Base-by-base conservation (phyloP, 2,113 vertebrate genomes). In the Cochlearius cochlearius region DNA sequence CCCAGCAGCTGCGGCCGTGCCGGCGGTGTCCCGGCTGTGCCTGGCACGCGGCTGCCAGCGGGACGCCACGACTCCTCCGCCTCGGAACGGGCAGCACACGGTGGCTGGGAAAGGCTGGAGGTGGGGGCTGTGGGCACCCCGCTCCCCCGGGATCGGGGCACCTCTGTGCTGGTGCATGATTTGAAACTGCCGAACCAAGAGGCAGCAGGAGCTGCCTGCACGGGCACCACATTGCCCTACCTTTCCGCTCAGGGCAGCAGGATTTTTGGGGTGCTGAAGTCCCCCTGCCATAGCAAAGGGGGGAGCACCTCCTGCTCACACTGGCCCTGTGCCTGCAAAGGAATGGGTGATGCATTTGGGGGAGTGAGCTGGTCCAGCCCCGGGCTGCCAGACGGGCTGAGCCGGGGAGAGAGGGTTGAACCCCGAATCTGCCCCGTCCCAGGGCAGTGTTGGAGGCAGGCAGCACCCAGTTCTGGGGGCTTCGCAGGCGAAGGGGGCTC, bases 21-120 rank as follows among this genome's bases (percentile, higher is more conserved):
- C 4, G 12, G 74, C 11, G 1, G 12, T 19, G 79, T 13, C 90
- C 45, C 7, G 77, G 95, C 92, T 56, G 89, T 49, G 93, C 76
- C 96, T 9, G 95, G 87, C 96, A 97, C 95, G 87, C 68, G 96
- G 95, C 94, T 95, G 89, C 92, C 96, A 94, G 82, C 78, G 23
- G 94, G 96, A 84, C 0, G 11, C 60, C 82, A 1, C 1, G 1
- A 55, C n/a, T 45, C 15, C 64, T 4, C 13, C 3, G 5, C 29
- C 85, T 6, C 1, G 21, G 23, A 67, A 74, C 0, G 43, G 64
- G 60, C 53, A 39, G 53, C 66, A 4, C 27, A 13, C 4, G 7
- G 49, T 3, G 73, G 13, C 38, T 16, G 84, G 74, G 26, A 25
- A 56, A 29, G 56, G 78, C 21, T 4, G 39, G 62, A 66, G 23